Percentiles rank a stretch among this genome's conserved stretches.
Evolutionary conservation across 92 coral and sea anemone genomes (phyloP).

Genomic region (Palythoa heliodiscus): DNA sequence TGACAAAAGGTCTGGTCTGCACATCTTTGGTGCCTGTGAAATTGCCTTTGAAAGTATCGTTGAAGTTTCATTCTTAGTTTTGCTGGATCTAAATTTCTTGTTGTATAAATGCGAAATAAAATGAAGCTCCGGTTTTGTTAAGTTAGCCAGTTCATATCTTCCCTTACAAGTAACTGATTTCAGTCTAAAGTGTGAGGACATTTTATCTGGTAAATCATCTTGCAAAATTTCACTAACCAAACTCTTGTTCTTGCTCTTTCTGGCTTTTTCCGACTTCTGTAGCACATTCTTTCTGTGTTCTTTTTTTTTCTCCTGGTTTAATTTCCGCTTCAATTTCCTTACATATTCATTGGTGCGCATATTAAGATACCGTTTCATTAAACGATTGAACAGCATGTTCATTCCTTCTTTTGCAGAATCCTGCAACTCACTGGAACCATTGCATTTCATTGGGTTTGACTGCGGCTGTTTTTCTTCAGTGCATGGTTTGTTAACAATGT

Average conservation of each 20-base stretch:
- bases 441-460: too few species aligned
- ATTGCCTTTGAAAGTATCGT: neutral
- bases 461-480: too few species aligned
- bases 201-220: constrained; percentile 28
- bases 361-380: constrained; percentile 37
- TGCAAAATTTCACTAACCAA: neutral
- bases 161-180: constrained; percentile 48
- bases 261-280: constrained; percentile 13
- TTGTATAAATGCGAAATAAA: constrained; percentile 16
- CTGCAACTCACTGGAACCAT: too few species aligned
- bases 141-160: constrained; percentile 4
- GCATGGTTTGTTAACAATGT: too few species aligned
- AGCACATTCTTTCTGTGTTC: constrained; percentile 53
- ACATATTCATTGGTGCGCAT: constrained; percentile 60
- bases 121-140: constrained; percentile 42
- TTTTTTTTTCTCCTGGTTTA: constrained; percentile 42
- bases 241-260: too few species aligned
- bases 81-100: neutral
- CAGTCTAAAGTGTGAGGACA: constrained; percentile 28
- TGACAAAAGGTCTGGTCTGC: neutral
- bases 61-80: constrained; percentile 20
- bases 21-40: neutral
- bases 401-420: neutral
- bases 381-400: neutral
- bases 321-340: constrained; percentile 40